phyloP scores from a whole-genome alignment of 2,797 vertebrate genomes.

The Crenichthys baileyi region DNA sequence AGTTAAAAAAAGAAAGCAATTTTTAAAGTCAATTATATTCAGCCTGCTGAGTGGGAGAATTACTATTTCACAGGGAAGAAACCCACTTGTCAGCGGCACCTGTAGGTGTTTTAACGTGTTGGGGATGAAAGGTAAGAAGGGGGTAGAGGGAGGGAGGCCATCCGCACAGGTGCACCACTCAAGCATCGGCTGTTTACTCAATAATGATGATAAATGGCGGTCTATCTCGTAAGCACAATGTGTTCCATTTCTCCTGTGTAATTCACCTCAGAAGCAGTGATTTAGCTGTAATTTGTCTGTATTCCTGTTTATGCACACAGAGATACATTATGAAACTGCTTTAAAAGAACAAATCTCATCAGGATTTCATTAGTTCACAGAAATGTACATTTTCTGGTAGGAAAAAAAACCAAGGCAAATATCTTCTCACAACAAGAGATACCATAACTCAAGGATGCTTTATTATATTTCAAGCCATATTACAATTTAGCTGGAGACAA shows the following conservation, averaged over 20 bases:
- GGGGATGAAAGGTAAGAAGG: slow-evolving; percentile 17
- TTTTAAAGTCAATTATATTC: slow-evolving; percentile 36
- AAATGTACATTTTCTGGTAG: slow-evolving; percentile 14
- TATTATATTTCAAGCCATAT: slow-evolving; percentile 1
- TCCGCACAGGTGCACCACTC: slow-evolving; percentile 16
- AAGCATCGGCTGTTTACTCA: slow-evolving; percentile 36
- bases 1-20: slow-evolving; percentile 1
- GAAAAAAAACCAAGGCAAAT: neutral
- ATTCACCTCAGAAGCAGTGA: slow-evolving; percentile 13
- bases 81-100: slow-evolving; percentile 16
- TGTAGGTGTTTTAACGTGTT: slow-evolving; percentile 27
- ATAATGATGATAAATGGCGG: slow-evolving; percentile 60
- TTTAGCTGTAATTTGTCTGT: slow-evolving; percentile 30
- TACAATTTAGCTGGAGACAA: neutral
- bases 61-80: slow-evolving; percentile 14
- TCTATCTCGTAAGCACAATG: slow-evolving; percentile 17
- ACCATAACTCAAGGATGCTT: neutral
- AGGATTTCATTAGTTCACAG: slow-evolving; percentile 16
- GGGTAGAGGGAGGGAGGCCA: neutral
- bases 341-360: slow-evolving; percentile 22
- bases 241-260: slow-evolving; percentile 32
- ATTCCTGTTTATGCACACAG: slow-evolving; percentile 8
- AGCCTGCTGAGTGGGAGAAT: neutral
- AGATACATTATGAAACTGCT: slow-evolving; percentile 10
- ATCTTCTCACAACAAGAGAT: neutral